Conservation (phyloP, 35 echinoderm and acorn worm genomes). For the Apostichopus parvimensis region DNA sequence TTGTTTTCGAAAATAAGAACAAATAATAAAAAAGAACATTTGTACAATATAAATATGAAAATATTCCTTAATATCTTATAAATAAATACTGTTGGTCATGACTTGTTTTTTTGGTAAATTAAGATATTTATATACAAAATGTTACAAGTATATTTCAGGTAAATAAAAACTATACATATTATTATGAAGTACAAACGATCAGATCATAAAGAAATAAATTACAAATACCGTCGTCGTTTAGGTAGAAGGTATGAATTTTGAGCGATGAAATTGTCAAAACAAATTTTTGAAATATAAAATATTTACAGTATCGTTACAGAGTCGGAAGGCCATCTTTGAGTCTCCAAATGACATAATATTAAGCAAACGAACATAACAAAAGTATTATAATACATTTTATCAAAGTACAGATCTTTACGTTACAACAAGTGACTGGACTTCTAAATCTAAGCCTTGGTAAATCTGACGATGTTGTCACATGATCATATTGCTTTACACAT, state of each 20-base stretch:
- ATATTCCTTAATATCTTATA: conserved; percentile 2
- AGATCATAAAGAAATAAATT: background rate
- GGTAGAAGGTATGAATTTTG: background rate
- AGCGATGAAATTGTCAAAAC: background rate
- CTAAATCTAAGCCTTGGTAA: too few species aligned
- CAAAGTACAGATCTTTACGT: too few species aligned
- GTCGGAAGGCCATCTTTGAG: too few species aligned
- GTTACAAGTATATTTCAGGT: conserved; percentile 14
- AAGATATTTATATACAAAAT: conserved; percentile 8
- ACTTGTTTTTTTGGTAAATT: conserved; percentile 23
- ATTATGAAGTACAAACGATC: background rate
- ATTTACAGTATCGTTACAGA: too few species aligned
- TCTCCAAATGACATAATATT: too few species aligned
- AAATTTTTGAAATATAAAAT: too few species aligned
- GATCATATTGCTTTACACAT: background rate
- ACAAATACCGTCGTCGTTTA: background rate
- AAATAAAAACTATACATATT: background rate
- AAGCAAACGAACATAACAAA: too few species aligned
- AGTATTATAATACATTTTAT: too few species aligned
- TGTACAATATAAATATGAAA: conserved; percentile 38
- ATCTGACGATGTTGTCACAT: background rate
- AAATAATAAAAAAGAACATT: background rate
- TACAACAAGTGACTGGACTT: too few species aligned
- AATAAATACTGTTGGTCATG: conserved; percentile 36
- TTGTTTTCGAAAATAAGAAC: too few species aligned